Evolutionary conservation across 2,888 invertebrate genomes (phyloP).

Genomic region (Ptychoptera albimana): DNA sequence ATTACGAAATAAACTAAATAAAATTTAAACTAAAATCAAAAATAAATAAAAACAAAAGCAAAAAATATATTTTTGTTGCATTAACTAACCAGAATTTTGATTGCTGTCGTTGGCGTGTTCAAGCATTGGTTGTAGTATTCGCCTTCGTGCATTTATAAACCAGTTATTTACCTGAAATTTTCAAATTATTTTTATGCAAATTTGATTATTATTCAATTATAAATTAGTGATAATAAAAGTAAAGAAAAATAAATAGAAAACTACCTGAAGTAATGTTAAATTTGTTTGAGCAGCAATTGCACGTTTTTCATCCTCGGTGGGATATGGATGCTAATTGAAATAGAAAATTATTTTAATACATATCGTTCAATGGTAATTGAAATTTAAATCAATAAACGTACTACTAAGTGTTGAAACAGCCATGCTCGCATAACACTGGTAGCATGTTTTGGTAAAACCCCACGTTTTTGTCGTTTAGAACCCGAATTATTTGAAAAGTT

Average conservation of each 20-base stretch:
- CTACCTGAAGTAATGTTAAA: constrained; percentile 58
- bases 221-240: no score
- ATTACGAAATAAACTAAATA: no score
- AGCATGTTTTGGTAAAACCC: constrained; percentile 87
- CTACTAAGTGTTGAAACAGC: constrained; percentile 92
- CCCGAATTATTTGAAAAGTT: constrained; percentile 27
- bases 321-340: constrained; percentile 71
- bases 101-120: constrained; percentile 32
- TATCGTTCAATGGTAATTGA: neutral
- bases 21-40: neutral
- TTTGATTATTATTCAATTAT: no score
- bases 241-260: neutral
- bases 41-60: neutral
- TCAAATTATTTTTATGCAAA: neutral
- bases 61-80: neutral
- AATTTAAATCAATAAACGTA: constrained; percentile 32
- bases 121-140: constrained; percentile 85
- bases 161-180: constrained; percentile 59
- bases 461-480: constrained; percentile 60
- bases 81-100: constrained; percentile 8
- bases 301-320: constrained; percentile 87
- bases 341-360: constrained; percentile 1
- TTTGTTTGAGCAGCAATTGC: constrained; percentile 79
- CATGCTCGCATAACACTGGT: constrained; percentile 93
- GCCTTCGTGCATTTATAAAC: constrained; percentile 85